Evolutionary conservation across 2,888 invertebrate species (phyloP).

Genomic region (Morinoia aosen): DNA sequence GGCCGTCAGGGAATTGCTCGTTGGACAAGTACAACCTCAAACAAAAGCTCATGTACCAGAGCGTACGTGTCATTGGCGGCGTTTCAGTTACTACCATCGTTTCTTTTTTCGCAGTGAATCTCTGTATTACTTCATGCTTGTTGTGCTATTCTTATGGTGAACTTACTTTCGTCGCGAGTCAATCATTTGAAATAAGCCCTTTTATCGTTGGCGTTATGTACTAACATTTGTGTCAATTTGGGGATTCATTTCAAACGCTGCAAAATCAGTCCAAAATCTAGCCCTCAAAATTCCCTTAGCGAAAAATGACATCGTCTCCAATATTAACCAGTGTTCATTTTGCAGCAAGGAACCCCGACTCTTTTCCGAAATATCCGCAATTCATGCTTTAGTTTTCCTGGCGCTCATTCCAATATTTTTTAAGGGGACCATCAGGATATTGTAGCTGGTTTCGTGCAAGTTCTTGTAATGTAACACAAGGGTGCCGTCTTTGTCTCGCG

Average conservation of each 20-base stretch:
- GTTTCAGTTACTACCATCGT: neutral
- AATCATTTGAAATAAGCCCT: neutral
- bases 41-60: neutral
- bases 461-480: conserved; percentile 17
- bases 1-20: neutral
- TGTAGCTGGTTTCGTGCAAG: neutral
- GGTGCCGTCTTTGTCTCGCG: neutral
- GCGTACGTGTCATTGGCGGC: neutral
- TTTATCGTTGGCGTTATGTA: neutral
- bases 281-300: neutral
- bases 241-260: neutral
- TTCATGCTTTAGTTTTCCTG: neutral
- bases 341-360: neutral
- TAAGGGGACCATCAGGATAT: neutral
- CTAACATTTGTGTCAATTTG: neutral
- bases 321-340: neutral
- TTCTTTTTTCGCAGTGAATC: neutral
- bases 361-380: neutral
- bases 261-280: neutral
- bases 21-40: neutral
- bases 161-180: neutral
- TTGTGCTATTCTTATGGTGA: neutral
- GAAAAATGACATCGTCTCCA: neutral
- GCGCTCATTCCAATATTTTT: neutral
- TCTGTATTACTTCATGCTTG: neutral